Evolutionary conservation across 2,113 vertebrate genomes (phyloP).

Genomic region (Etheostoma cragini): DNA sequence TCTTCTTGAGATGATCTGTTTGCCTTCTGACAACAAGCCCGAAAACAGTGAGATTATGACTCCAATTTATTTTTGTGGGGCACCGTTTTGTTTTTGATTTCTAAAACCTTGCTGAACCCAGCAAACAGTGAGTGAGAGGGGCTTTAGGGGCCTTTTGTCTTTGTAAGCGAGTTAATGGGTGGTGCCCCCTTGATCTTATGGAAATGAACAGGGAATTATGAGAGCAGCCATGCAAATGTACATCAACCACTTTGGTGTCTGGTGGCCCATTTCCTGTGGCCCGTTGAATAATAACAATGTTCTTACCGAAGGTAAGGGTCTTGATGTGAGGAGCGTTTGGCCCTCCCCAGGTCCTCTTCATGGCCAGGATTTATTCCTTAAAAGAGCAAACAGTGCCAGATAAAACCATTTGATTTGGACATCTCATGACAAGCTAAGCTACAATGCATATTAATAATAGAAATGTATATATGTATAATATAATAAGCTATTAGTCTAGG

Average conservation of each 20-base stretch:
- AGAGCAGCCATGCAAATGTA: slow-evolving; percentile 84
- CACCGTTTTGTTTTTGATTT: slow-evolving; percentile 71
- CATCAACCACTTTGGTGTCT: slow-evolving; percentile 84
- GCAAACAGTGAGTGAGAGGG: slow-evolving; percentile 67
- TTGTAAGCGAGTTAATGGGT: slow-evolving; percentile 83
- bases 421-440: slow-evolving; percentile 59
- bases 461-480: neutral
- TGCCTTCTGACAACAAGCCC: slow-evolving; percentile 63
- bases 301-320: slow-evolving; percentile 82
- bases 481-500: too few relatives aligned
- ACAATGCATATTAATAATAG: slow-evolving; percentile 39
- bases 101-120: slow-evolving; percentile 65
- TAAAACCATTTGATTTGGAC: slow-evolving; percentile 68
- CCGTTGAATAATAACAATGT: slow-evolving; percentile 81
- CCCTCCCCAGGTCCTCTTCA: slow-evolving; percentile 80
- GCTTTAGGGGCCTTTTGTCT: slow-evolving; percentile 81
- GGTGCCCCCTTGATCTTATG: slow-evolving; percentile 83
- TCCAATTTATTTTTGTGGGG: slow-evolving; percentile 54
- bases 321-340: slow-evolving; percentile 83
- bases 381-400: slow-evolving; percentile 77
- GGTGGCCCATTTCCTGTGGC: slow-evolving; percentile 83
- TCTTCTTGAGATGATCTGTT: slow-evolving; percentile 76
- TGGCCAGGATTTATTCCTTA: slow-evolving; percentile 79
- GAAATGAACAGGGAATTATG: slow-evolving; percentile 83
- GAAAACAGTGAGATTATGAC: slow-evolving; percentile 53